Evolutionary conservation across 2,113 vertebrate genomes (phyloP).

Genomic region (Calyptomena viridis): DNA sequence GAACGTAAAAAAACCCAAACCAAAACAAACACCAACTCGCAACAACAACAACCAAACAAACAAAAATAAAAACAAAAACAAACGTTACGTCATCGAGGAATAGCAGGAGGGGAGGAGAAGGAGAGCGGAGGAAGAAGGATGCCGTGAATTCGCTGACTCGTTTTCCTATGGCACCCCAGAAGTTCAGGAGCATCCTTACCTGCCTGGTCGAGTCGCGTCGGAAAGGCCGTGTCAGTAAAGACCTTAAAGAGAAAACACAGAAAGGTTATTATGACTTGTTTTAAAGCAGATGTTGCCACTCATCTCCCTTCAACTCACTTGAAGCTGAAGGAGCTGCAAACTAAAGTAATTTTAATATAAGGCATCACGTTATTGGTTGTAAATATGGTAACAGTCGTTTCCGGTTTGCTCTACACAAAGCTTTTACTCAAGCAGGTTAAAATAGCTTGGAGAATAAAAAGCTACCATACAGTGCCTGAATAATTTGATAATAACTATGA

Average conservation of each 20-base stretch:
- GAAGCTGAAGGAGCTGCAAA: not conserved
- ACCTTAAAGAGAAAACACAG: not conserved
- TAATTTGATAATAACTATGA: not conserved
- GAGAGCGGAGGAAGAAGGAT: rapidly evolving
- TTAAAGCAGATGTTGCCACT: not conserved
- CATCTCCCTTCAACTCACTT: not conserved
- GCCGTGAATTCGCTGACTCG: rapidly evolving
- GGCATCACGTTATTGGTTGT: not conserved
- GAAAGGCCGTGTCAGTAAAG: rapidly evolving
- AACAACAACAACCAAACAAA: too few relatives aligned
- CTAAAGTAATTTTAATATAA: not conserved
- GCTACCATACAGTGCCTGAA: not conserved
- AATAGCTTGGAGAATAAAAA: not conserved
- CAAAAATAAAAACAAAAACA: not conserved
- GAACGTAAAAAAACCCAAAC: too few relatives aligned
- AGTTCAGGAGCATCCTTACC: not conserved
- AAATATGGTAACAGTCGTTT: not conserved
- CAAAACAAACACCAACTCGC: too few relatives aligned
- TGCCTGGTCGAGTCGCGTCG: rapidly evolving
- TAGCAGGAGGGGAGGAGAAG: too few relatives aligned
- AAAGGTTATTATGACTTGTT: not conserved
- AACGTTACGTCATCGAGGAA: too few relatives aligned
- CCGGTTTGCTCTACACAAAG: not conserved
- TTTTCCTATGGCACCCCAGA: not conserved
- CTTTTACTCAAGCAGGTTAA: not conserved